A percentile compares a stretch with the other conserved stretches of the same genome.
These are phyloP conservation scores for Phenacoccus solenopsis DNA, from an alignment of 1,140 invertebrate species.

Conservation along the genomic window DNA sequence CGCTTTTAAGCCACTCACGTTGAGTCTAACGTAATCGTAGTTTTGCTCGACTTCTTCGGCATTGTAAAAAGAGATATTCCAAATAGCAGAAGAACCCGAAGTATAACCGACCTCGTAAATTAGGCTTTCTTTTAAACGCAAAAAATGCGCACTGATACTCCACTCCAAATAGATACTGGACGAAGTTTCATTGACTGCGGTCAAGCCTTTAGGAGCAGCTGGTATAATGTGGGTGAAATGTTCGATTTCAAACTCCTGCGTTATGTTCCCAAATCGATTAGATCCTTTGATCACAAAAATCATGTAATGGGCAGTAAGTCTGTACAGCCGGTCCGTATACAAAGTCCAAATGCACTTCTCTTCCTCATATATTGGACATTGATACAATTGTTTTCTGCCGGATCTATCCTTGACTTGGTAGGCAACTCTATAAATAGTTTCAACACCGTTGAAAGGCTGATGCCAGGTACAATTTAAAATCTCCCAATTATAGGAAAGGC, in stretches of 20 bases:
- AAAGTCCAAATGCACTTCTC: conserved; percentile 37
- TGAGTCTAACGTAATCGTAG: conserved; percentile 29
- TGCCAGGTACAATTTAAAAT: conserved; percentile 51
- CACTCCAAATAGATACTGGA: conserved; percentile 45
- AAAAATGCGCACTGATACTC: conserved; percentile 44
- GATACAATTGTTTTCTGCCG: conserved; percentile 24
- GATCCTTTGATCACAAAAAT: conserved; percentile 39
- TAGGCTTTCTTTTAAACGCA: conserved; percentile 42
- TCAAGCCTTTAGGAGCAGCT: conserved; percentile 34
- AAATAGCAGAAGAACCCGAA: conserved; percentile 40
- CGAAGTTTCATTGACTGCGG: conserved; percentile 38
- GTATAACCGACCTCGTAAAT: conserved; percentile 46
- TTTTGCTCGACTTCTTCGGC: conserved; percentile 31
- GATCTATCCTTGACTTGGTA: conserved; percentile 36
- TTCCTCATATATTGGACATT: not conserved
- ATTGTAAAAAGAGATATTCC: conserved; percentile 26
- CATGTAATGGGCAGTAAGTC: conserved; percentile 42
- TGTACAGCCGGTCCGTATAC: conserved; percentile 42
- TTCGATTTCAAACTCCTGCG: conserved; percentile 39
- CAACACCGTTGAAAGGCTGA: conserved; percentile 37
- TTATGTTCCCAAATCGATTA: conserved; percentile 42
- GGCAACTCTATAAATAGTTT: conserved; percentile 41
- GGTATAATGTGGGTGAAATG: conserved; percentile 44
- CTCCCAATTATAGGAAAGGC: conserved; percentile 51
- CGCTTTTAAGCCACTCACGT: conserved; percentile 43